Base-by-base conservation (phyloP, 2,888 invertebrate species). In the Papilio protenor region DNA sequence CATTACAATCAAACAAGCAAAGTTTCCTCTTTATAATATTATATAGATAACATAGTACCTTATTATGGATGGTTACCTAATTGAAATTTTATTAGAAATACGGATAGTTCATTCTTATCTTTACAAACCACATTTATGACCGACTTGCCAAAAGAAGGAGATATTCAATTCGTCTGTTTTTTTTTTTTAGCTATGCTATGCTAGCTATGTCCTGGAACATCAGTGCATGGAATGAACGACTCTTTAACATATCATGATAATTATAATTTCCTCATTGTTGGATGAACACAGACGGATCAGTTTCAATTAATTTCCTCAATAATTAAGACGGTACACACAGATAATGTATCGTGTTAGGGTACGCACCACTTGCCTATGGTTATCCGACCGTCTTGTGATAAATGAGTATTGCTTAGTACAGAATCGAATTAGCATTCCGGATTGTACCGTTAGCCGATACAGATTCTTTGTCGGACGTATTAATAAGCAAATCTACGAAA, bases 401-500 rank as follows among this genome's bases (percentile, higher is more conserved):
- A 90, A 89, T 89, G 88, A 86, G 86, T 89, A 90, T 89, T 88
- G 86, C 87, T 87, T 85, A 84, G 86, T 87, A 87, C 86, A 84
- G 84, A 66, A 85, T 83, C 83, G 81, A 85, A 88, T 88, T 88
- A 87, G 86, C 87, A 87, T 87, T 87, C 87, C 86, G 83, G 88
- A 81, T 80, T 84, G 81, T 87, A 86, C 87, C 88, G 86, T 87
- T 86, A 86, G 6, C 81, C 82, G 85, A 85, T 86, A 87, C 85
- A 90, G 90, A 88, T 90, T 87, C 90, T 88, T 89, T 91, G 90
- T 91, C 91, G 91, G 89, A 87, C 90, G 89, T 91, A 91, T 91
- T 91, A 92, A 91, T 90, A 91, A 90, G 87, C 87, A 91, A 90
- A 91, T 90, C 90, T 91, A 91, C 89, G 88, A 91, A 91, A 82